Evolutionary conservation across 1,140 invertebrate species (phyloP), one percentile per base, ranked within the genome.

Genomic region (Drosophila fuyamai): DNA sequence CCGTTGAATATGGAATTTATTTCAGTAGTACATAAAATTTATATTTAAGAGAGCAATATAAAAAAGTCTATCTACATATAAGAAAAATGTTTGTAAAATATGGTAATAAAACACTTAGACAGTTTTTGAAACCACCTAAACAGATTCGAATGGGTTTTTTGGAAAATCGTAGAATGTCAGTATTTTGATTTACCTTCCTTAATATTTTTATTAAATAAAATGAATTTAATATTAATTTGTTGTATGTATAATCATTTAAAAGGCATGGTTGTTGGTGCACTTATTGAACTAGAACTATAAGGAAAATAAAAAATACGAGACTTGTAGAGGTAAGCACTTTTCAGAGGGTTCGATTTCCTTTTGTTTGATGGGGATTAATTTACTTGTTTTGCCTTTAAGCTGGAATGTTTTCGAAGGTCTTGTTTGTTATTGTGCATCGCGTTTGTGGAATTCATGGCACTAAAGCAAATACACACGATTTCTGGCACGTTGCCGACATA

Each of bases 401-500:
- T 23, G 13, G 18, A 27, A 40, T 40, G 18, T 23, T 27, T 18
- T 41, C 13, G 8, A 56, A 29, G 44, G 43, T 48, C 44, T 59
- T 35, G 32, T 48, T 48, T 59, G 57, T 35, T 23, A 36, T 59
- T 36, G 12, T 58, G 55, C 12, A n/a, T 48, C 23, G 44, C 27
- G 57, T 38, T 18, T 57, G 16, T 35, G 36, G 12, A 55, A 53
- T 29, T 41, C 38, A 40, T 12, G 44, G n/a, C 27, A 51, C n/a
- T 18, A 50, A 41, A 12, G 44, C 38, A 55, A 53, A 32, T 18
- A 55, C 38, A 55, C 27, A 54, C 32, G 29, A 32, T 62, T 50
- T 62, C 50, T 55, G 38, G 60, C 57, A 59, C 44, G 57, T 59
- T 18, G 57, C 16, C 57, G 16, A 9, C 32, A 59, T n/a, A 4